Percentiles rank a stretch among this genome's conserved stretches.
phyloP scores from a whole-genome alignment of 2,888 invertebrate species.

The Parnassius smintheus region DNA sequence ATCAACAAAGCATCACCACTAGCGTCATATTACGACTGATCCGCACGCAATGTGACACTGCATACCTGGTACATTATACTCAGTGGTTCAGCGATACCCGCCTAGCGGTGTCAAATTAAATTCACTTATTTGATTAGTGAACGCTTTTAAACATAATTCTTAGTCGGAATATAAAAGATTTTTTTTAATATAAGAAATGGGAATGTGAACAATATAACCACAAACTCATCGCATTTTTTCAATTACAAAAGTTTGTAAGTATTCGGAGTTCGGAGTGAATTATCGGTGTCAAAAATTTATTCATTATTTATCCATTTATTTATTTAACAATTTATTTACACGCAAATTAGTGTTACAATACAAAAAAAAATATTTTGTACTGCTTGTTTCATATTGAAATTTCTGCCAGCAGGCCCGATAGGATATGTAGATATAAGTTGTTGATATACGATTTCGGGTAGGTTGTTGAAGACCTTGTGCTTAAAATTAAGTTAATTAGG shows the following conservation, averaged over 20 bases:
- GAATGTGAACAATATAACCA: conserved; percentile 14
- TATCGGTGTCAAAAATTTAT: background rate
- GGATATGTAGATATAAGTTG: no score
- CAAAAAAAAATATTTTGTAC: no score
- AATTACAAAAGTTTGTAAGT: background rate
- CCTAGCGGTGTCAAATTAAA: conserved; percentile 37
- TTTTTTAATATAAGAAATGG: conserved; percentile 14
- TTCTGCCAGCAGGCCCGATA: no score
- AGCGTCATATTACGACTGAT: conserved; percentile 13
- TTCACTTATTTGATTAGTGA: conserved; percentile 45
- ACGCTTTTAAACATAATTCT: conserved; percentile 41
- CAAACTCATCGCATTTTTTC: conserved; percentile 2
- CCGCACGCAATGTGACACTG: conserved; percentile 24
- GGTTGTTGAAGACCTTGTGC: no score
- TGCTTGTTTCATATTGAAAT: no score
- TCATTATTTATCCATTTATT: no score
- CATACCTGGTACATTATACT: conserved; percentile 27
- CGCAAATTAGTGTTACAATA: no score
- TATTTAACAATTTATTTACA: no score
- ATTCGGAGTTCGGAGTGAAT: background rate
- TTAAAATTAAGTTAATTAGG: no score
- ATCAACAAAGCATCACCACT: conserved; percentile 6
- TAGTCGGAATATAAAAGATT: conserved; percentile 14
- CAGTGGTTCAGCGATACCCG: background rate
- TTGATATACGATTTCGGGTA: no score